A percentile compares a stretch with the other conserved stretches of the same genome.
Evolutionary conservation across 2,797 vertebrate genomes (phyloP).

Genomic region (Halcyon badia): DNA sequence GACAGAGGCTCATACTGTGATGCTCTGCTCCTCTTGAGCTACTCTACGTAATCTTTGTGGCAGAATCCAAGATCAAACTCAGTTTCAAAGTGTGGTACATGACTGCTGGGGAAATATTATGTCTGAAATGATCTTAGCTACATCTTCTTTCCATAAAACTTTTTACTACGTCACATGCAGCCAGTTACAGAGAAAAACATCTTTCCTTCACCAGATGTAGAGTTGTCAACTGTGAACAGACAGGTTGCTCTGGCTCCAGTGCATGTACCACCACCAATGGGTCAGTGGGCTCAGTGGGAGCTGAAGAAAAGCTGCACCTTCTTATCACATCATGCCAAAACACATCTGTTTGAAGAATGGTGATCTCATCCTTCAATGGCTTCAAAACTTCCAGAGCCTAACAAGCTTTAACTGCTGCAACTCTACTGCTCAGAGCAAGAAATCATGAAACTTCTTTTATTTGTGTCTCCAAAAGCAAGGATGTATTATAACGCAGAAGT

Average conservation of each 20-base stretch:
- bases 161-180: background rate
- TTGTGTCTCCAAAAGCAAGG: background rate
- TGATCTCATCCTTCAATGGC: background rate
- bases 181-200: background rate
- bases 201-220: background rate
- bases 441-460: background rate
- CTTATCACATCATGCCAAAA: background rate
- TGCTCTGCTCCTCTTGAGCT: background rate
- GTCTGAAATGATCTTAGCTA: background rate
- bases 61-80: background rate
- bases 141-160: background rate
- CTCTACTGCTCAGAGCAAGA: background rate
- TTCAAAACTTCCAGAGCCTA: background rate
- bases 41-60: background rate
- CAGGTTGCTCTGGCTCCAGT: background rate
- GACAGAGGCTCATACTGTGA: background rate
- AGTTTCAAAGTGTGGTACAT: background rate
- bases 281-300: background rate
- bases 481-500: background rate
- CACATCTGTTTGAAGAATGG: rapidly evolving
- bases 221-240: background rate
- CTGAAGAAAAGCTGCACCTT: background rate
- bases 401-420: background rate
- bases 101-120: background rate
- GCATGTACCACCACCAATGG: rapidly evolving